phyloP scores from a whole-genome alignment of 1,140 invertebrate genomes.

The Acromyrmex echinatior region DNA sequence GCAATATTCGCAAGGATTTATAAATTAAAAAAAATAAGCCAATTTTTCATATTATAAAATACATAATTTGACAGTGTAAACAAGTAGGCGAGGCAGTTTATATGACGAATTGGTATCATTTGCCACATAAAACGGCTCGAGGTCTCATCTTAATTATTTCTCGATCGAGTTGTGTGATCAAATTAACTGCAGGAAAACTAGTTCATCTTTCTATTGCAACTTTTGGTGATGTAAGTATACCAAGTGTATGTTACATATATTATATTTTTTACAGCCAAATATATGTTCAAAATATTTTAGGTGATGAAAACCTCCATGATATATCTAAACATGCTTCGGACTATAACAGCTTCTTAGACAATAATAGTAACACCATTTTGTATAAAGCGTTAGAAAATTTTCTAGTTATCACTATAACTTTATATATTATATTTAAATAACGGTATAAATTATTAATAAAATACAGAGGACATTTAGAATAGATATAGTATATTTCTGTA shows the following conservation, averaged over 20 bases:
- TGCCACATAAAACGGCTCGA: conserved; percentile 63
- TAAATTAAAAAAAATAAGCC: neutral
- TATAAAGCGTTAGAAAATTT: conserved; percentile 29
- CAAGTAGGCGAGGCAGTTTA: conserved; percentile 65
- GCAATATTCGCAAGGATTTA: neutral
- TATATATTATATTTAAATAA: neutral
- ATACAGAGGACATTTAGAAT: neutral
- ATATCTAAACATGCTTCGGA: conserved; percentile 68
- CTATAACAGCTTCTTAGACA: conserved; percentile 21
- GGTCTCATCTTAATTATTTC: conserved; percentile 70
- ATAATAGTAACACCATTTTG: neutral
- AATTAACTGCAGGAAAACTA: conserved; percentile 74
- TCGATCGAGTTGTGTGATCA: conserved; percentile 64
- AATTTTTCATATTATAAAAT: conserved; percentile 15
- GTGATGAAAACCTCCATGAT: conserved; percentile 71
- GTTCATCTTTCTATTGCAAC: conserved; percentile 65
- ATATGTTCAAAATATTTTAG: conserved; percentile 44
- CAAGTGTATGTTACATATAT: neutral
- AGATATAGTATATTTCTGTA: neutral
- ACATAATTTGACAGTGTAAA: conserved; percentile 65
- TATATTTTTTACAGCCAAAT: neutral
- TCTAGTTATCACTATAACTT: neutral
- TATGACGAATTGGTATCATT: conserved; percentile 71
- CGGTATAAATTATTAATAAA: conserved; percentile 10
- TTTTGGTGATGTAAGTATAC: conserved; percentile 71